These are phyloP conservation scores for Linyphia triangularis DNA, from an alignment of 2,888 invertebrate species.

Conservation along the genomic window DNA sequence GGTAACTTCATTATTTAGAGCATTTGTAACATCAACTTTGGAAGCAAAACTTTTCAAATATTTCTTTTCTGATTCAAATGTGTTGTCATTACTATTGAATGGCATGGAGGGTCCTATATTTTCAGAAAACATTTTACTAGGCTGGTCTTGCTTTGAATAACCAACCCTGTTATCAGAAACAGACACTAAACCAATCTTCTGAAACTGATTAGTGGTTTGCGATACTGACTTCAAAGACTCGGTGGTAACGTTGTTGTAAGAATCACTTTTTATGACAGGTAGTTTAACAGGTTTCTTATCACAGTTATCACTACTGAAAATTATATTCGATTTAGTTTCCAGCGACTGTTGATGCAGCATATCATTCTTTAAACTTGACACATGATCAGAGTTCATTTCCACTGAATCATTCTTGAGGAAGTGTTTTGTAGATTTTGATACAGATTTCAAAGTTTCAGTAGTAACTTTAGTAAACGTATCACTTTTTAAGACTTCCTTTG, in stretches of 20 bases:
- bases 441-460: slow-evolving; percentile 11
- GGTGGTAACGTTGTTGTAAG: slow-evolving; percentile 26
- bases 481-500: slow-evolving; percentile 6
- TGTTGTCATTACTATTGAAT: not conserved
- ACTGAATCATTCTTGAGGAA: not conserved
- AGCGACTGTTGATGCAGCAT: not conserved
- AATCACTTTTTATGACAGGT: slow-evolving; percentile 9
- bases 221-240: slow-evolving; percentile 31
- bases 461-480: slow-evolving; percentile 40
- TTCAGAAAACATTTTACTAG: not conserved
- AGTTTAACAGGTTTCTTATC: slow-evolving; percentile 3
- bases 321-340: not conserved
- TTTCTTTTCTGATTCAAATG: slow-evolving; percentile 1
- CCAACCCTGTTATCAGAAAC: not conserved
- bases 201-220: not conserved
- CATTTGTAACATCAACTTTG: not conserved
- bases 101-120: not conserved
- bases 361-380: not conserved
- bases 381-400: not conserved
- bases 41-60: slow-evolving; percentile 22
- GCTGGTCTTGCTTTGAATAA: not conserved
- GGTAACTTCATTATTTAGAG: not conserved
- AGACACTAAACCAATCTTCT: not conserved
- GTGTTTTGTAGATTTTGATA: not conserved
- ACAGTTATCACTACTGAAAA: not conserved